Evolutionary conservation across 2,113 vertebrate species (phyloP), one percentile per base, ranked within the genome.

Genomic region (Gavia stellata): DNA sequence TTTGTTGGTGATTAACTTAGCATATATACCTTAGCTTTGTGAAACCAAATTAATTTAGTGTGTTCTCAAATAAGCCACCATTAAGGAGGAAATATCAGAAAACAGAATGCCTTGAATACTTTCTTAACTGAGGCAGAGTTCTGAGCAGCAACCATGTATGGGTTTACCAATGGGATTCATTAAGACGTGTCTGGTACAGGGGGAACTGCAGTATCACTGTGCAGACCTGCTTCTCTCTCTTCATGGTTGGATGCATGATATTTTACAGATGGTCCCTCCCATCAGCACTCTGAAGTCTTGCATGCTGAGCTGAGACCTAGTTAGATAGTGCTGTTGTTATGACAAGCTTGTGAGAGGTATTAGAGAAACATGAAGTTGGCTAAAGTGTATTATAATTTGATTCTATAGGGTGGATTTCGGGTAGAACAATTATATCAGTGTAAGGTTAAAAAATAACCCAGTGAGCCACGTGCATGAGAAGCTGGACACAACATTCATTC

Each of bases 141-240:
- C 75, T 70, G 25, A 92, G 12, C 28, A 86, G 8, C 47, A 49
- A 6, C 6, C 10, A 53, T 0, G 0, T 29, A 40, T 7, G 19
- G 19, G 6, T 14, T 88, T 81, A n/a, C 0, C 2, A 42, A 56
- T 10, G 14, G 15, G 5, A 10, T 23, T 72, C 33, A 36, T 45
- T 67, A 79, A 49, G 25, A 50, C 0, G 0, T 58, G 9, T 18
- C 11, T 81, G 40, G 11, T 70, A 58, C 24, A 59, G 50, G 10
- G 19, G 42, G 9, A 88, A 14, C 7, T 50, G 15, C 14, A 34
- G 5, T 21, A 53, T 53, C 53, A 19, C 13, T 56, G 1, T 24
- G 28, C 36, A 90, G 58, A 45, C 10, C 19, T 73, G 18, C 26
- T 80, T 75, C 24, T 78, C 14, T 52, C 59, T 49, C 78, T 44